Evolutionary conservation across 2,797 vertebrate genomes (phyloP).

Genomic region (Fistularia commersonii): DNA sequence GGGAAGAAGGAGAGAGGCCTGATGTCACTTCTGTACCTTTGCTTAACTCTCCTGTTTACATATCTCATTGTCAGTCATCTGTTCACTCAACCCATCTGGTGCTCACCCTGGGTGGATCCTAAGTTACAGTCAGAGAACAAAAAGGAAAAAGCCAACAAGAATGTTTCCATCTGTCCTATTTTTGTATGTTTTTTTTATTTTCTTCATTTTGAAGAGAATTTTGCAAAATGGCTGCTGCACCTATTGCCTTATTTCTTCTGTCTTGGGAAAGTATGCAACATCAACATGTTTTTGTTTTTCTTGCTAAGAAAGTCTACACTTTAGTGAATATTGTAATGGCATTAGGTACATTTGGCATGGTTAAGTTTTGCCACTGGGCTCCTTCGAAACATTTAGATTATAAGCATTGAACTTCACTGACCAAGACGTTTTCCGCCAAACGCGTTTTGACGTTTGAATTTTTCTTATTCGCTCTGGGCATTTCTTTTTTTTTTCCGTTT

Average conservation of each 20-base stretch:
- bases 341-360: background rate
- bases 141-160: background rate
- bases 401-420: background rate
- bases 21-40: no score
- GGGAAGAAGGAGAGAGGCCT: no score
- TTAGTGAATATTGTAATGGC: background rate
- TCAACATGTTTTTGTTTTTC: no score
- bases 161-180: no score
- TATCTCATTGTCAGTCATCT: background rate
- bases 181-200: no score
- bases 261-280: background rate
- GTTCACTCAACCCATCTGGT: constrained; percentile 19
- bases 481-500: background rate
- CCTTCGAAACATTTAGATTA: no score
- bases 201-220: background rate
- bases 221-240: constrained; percentile 2
- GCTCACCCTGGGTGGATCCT: background rate
- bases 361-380: no score
- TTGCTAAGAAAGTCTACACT: no score
- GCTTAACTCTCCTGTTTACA: no score
- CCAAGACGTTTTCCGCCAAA: background rate
- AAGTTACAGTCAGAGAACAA: background rate
- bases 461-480: constrained; percentile 9
- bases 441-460: constrained; percentile 3
- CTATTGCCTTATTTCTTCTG: background rate